Conservation (phyloP, 2,888 invertebrate genomes). For the Tinea semifulvella region DNA sequence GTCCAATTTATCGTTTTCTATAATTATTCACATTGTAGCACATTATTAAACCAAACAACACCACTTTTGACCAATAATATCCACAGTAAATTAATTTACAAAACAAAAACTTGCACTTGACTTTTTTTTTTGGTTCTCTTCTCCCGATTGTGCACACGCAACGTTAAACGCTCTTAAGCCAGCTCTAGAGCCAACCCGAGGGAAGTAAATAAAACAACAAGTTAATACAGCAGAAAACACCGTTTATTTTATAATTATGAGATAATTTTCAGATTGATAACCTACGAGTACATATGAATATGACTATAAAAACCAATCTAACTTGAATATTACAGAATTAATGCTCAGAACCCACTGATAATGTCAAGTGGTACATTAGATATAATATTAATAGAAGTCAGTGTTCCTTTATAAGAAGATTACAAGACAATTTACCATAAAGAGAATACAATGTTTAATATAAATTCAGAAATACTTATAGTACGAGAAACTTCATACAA, state of each 20-base stretch:
- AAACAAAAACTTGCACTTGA: too few species aligned
- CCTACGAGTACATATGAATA: conserved; percentile 66
- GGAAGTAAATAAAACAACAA: conserved; percentile 23
- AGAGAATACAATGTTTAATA: conserved; percentile 47
- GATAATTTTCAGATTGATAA: conserved; percentile 68
- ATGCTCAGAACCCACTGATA: conserved; percentile 46
- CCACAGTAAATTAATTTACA: too few species aligned
- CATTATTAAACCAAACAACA: too few species aligned
- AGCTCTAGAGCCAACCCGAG: too few species aligned
- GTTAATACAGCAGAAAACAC: conserved; percentile 65
- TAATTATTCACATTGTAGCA: too few species aligned
- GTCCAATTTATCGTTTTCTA: too few species aligned
- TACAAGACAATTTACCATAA: conserved; percentile 48
- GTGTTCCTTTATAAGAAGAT: conserved; percentile 57
- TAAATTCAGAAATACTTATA: conserved; percentile 48
- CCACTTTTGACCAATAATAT: too few species aligned
- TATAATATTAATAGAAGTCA: conserved; percentile 32
- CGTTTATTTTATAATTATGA: conserved; percentile 70
- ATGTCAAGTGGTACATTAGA: conserved; percentile 35
- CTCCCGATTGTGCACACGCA: too few species aligned
- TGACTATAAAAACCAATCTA: conserved; percentile 65
- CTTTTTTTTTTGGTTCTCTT: too few species aligned
- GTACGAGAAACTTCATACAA: conserved; percentile 47
- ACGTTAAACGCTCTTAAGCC: too few species aligned
- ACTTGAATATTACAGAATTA: conserved; percentile 52